phyloP scores from a whole-genome alignment of 2,113 vertebrate species.

The Daphoenositta chrysoptera region DNA sequence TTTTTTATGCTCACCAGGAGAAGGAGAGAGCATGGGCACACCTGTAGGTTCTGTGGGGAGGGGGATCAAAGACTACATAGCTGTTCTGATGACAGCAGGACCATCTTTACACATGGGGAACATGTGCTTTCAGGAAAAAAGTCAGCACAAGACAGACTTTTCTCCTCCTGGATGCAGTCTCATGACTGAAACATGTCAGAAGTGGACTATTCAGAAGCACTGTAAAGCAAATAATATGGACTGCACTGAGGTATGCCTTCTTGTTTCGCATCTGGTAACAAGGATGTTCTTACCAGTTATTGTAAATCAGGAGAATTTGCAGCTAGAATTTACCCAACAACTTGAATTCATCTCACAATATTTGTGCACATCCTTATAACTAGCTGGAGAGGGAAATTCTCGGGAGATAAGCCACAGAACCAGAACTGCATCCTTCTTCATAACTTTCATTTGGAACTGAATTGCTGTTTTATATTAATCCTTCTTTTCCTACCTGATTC shows the following conservation, averaged over 20 bases:
- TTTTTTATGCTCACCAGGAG: not conserved
- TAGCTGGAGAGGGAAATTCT: not conserved
- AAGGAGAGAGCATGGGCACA: not conserved
- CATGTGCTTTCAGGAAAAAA: not conserved
- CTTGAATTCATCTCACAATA: not conserved
- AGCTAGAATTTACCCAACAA: not conserved
- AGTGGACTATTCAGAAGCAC: not conserved
- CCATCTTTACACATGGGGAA: fast-evolving
- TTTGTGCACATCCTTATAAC: not conserved
- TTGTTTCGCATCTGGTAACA: not conserved
- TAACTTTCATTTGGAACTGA: not conserved
- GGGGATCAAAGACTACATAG: not conserved
- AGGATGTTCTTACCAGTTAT: not conserved
- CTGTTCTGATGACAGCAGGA: not conserved
- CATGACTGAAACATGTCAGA: not conserved
- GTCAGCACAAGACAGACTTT: fast-evolving
- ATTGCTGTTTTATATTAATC: not conserved
- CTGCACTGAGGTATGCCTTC: not conserved
- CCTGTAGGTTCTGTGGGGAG: not conserved
- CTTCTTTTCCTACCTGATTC: not conserved
- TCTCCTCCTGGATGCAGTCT: not conserved
- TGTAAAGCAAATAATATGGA: not conserved
- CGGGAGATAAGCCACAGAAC: not conserved
- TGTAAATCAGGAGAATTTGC: not conserved
- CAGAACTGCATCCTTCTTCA: not conserved